phyloP scores from a whole-genome alignment of 2,888 invertebrate genomes.

The Arrhopalites spinosus region DNA sequence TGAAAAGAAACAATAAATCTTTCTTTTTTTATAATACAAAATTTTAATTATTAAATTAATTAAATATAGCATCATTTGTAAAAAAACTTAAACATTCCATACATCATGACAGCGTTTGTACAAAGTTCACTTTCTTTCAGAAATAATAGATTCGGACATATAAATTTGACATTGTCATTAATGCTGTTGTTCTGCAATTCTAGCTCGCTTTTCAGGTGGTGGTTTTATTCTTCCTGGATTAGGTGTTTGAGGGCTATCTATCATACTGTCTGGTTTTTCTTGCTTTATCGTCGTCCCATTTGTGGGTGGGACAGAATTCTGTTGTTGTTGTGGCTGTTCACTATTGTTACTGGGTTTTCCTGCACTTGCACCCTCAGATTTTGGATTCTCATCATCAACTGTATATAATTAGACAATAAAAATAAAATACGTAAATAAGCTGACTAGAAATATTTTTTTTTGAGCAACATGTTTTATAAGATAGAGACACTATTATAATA shows the following conservation, averaged over 20 bases:
- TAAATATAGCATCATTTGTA: too few species aligned
- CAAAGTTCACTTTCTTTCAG: neutral
- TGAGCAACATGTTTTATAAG: too few species aligned
- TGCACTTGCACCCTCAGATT: neutral
- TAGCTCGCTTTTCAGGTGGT: conserved; percentile 83
- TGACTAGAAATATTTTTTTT: too few species aligned
- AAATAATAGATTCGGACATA: neutral
- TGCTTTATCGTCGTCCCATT: neutral
- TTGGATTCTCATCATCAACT: conserved; percentile 1
- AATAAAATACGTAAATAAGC: neutral
- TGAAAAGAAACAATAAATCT: too few species aligned
- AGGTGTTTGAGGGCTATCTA: neutral
- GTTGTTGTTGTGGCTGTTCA: conserved; percentile 1
- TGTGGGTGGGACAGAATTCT: neutral
- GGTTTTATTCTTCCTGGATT: conserved; percentile 71
- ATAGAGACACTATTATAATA: too few species aligned
- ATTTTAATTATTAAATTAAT: too few species aligned
- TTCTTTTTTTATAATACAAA: too few species aligned
- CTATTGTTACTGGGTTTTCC: neutral
- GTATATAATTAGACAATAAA: neutral
- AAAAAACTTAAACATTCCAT: too few species aligned
- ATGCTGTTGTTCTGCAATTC: conserved; percentile 58
- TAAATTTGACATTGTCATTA: neutral
- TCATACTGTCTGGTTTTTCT: conserved; percentile 15
- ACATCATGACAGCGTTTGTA: too few species aligned